Base-by-base conservation (phyloP, 2,888 invertebrate genomes). In the Alitta virens region DNA sequence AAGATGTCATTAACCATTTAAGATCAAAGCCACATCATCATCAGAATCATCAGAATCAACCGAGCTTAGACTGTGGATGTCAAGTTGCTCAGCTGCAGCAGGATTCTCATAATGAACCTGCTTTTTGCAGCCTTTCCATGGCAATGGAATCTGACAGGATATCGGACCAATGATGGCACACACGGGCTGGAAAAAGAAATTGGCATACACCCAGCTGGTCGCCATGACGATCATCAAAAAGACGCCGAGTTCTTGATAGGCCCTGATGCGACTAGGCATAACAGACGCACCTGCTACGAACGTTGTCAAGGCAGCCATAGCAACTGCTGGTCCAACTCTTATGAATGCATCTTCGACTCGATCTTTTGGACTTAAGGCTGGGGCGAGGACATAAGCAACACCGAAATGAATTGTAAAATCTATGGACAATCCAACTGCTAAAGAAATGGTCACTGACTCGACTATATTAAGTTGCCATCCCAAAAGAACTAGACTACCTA, bases 371-470 rank as follows among this genome's bases (percentile, higher is more conserved):
- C 42, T 21, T 2, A 33, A 3, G 16, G 68, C 63, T 2, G 38
- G 24, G 14, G 68, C 61, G 56, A 73, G 49, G 65, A 67, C 33
- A 71, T 91, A 94, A 76, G 90, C 90, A 64, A 94, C 88, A 60
- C 90, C 89, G 78, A 92, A 92, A 81, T 94, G 94, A 59, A 95
- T 85, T 82, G 91, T 91, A 78, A 93, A 94, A 84, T 95, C 95
- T 26, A 93, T 91, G 25, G 93, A 90, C 72, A 95, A 85, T 24
- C 94, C 95, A 71, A 95, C 92, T 5, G 94, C 91, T 9, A 93
- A 90, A 16, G 92, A 91, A 65, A 95, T 89, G 18, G 92, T 91
- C 65, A 94, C 88, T 74, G 94, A 92, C 83, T 96, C 95, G 68
- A 96, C 84, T 69, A 96, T 88, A 83, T 94, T 94, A 56, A 96